Conservation (phyloP, 30 jellyfish, hydroid and myxozoan species). For the Hydra vulgaris region DNA sequence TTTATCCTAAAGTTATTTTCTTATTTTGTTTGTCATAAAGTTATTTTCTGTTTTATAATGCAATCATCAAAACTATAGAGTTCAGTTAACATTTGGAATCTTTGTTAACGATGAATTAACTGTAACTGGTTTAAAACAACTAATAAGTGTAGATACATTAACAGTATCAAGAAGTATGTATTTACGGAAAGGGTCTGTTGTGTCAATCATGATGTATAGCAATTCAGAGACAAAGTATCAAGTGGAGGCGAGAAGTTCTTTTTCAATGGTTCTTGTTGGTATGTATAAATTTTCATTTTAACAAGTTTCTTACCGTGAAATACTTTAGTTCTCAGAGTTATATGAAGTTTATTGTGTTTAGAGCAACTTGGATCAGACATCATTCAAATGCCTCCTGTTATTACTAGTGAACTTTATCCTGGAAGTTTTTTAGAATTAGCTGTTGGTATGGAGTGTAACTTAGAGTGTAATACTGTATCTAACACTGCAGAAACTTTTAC, state of each 20-base stretch:
- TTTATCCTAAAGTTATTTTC: neutral
- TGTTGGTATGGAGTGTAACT: neutral
- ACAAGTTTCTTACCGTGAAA: no score
- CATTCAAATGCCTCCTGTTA: neutral
- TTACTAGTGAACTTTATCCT: neutral
- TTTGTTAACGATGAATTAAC: neutral
- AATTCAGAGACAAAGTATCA: neutral
- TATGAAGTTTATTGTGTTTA: no score
- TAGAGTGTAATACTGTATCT: neutral
- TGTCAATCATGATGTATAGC: neutral
- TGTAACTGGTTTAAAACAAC: neutral
- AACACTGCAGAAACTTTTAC: neutral
- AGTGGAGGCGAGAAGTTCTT: neutral
- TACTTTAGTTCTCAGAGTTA: neutral
- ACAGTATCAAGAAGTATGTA: neutral
- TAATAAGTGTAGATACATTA: neutral
- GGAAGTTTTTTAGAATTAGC: constrained; percentile 1
- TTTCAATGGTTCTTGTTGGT: neutral
- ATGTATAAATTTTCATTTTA: neutral
- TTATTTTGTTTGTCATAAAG: neutral
- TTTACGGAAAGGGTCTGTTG: neutral
- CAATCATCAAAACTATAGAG: neutral
- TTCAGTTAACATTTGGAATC: neutral
- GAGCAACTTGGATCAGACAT: neutral
- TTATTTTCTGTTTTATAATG: neutral